phyloP scores from a whole-genome alignment of 2,888 invertebrate genomes.

The Cosmorhoe ocellata region DNA sequence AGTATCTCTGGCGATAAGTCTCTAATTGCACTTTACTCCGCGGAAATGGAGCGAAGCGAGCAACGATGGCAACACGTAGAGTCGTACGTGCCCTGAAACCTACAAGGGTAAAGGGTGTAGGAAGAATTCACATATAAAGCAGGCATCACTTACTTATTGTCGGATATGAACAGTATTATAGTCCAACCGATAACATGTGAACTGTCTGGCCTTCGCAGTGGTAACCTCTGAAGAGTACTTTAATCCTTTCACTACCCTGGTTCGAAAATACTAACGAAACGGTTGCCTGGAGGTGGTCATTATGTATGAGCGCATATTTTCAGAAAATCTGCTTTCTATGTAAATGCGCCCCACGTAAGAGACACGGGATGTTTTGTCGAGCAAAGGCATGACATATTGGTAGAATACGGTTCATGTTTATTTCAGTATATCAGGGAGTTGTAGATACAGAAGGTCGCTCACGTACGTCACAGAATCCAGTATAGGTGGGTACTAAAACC shows the following conservation, averaged over 20 bases:
- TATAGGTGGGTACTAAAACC: not conserved
- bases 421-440: slow-evolving; percentile 20
- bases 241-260: no score
- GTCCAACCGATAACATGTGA: no score
- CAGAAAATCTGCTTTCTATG: slow-evolving; percentile 7
- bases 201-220: no score
- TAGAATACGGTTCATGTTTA: slow-evolving; percentile 45
- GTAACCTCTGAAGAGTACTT: no score
- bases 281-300: no score
- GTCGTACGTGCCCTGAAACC: slow-evolving; percentile 65
- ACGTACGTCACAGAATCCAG: slow-evolving; percentile 8
- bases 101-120: slow-evolving; percentile 22
- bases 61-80: slow-evolving; percentile 57
- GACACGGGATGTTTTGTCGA: slow-evolving; percentile 48
- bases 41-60: slow-evolving; percentile 64
- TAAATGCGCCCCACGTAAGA: slow-evolving; percentile 31
- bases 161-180: no score
- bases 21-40: slow-evolving; percentile 70
- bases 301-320: no score
- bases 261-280: no score
- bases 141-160: not conserved
- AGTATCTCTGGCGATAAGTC: slow-evolving; percentile 56
- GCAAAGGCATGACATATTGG: slow-evolving; percentile 45
- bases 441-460: slow-evolving; percentile 11
- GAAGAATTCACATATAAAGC: slow-evolving; percentile 3